These are phyloP conservation scores for Lepidostoma basale DNA, from an alignment of 1,140 invertebrate genomes.

Conservation along the genomic window DNA sequence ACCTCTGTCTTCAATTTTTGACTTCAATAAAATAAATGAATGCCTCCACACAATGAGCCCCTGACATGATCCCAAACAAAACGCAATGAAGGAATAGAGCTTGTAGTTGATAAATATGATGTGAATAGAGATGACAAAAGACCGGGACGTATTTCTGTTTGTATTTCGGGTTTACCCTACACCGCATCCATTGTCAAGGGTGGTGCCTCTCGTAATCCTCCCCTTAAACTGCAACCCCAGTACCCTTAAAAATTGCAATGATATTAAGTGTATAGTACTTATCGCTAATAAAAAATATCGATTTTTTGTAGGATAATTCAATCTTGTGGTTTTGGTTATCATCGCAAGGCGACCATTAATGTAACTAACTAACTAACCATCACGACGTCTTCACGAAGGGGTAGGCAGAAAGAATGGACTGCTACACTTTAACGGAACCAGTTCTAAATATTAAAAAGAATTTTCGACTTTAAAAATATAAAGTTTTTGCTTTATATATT, in stretches of 20 bases:
- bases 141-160: conserved; percentile 3
- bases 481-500: too few species aligned
- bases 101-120: conserved; percentile 18
- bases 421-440: too few species aligned
- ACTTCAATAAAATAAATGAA: not conserved
- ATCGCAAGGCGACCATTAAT: too few species aligned
- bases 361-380: too few species aligned
- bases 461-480: too few species aligned
- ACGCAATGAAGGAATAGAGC: not conserved
- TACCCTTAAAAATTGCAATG: not conserved
- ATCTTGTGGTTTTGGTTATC: too few species aligned
- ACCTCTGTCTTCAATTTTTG: not conserved
- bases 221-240: conserved; percentile 2
- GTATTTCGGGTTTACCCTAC: conserved; percentile 13
- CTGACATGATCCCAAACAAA: not conserved
- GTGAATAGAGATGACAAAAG: conserved; percentile 16
- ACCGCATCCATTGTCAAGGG: conserved; percentile 11
- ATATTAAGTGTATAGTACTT: too few species aligned
- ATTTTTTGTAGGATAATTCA: too few species aligned
- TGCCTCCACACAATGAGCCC: conserved; percentile 15
- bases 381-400: too few species aligned
- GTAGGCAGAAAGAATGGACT: too few species aligned
- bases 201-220: conserved; percentile 14
- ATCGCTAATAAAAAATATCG: too few species aligned
- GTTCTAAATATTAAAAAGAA: too few species aligned